Evolutionary conservation across 1,140 invertebrate species (phyloP).

Genomic region (Brachionus manjavacas): DNA sequence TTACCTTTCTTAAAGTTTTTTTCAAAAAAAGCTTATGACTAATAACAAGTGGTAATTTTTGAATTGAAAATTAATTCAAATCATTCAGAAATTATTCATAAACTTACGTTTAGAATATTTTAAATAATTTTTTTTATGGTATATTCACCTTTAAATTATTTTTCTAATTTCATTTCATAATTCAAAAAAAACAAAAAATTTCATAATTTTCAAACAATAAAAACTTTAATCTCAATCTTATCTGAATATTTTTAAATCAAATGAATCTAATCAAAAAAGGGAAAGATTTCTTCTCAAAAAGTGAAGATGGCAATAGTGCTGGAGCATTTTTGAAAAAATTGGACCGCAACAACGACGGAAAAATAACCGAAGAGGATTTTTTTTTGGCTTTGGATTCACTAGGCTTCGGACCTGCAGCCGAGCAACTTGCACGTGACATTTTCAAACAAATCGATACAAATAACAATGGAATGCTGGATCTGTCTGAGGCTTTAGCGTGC

Average conservation of each 20-base stretch:
- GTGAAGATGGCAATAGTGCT: not conserved
- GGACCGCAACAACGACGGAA: not conserved
- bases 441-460: constrained; percentile 6
- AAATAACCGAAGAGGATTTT: constrained; percentile 33
- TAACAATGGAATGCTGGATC: constrained; percentile 11
- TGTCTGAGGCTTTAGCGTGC: not conserved
- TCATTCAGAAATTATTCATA: too few relatives aligned
- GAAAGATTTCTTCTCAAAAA: not conserved
- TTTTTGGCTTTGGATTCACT: not conserved
- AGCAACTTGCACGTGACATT: not conserved
- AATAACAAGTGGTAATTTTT: too few relatives aligned
- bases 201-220: too few relatives aligned
- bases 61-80: too few relatives aligned
- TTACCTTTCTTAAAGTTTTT: too few relatives aligned
- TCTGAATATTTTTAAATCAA: too few relatives aligned
- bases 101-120: too few relatives aligned
- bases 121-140: not conserved
- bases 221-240: too few relatives aligned
- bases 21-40: too few relatives aligned
- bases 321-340: not conserved
- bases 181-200: not conserved
- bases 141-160: not conserved
- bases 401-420: not conserved
- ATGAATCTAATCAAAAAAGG: not conserved
- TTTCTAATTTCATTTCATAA: not conserved